Conservation (phyloP, 2,888 invertebrate genomes). For the Chironomus riparius region DNA sequence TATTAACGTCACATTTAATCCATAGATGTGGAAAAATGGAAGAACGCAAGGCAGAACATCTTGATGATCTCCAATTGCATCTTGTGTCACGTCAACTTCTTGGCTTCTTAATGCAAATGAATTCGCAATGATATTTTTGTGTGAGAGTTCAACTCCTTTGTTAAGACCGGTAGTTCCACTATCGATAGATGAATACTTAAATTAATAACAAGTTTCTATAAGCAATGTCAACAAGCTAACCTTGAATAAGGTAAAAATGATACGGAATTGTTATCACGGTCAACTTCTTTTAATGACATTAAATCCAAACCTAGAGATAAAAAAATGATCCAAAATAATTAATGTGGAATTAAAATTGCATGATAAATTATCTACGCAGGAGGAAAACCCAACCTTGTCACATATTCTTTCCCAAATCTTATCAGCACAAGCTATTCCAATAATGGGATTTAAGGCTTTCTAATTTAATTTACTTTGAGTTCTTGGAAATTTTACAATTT, state of each 20-base stretch:
- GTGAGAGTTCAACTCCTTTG: slow-evolving; percentile 62
- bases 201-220: not conserved
- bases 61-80: slow-evolving; percentile 44
- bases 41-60: slow-evolving; percentile 58
- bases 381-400: not conserved
- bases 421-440: not conserved
- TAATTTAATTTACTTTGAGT: no score
- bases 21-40: slow-evolving; percentile 79
- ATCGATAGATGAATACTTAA: not conserved
- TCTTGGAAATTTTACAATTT: no score
- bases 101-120: slow-evolving; percentile 38
- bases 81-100: slow-evolving; percentile 6
- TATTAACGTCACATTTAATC: slow-evolving; percentile 52
- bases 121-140: slow-evolving; percentile 41
- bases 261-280: slow-evolving; percentile 47
- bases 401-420: not conserved
- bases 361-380: not conserved
- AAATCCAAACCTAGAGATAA: slow-evolving; percentile 41
- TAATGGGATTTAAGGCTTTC: not conserved
- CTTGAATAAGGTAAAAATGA: slow-evolving; percentile 67
- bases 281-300: slow-evolving; percentile 42
- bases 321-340: not conserved
- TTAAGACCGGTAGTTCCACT: slow-evolving; percentile 66
- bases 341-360: not conserved
- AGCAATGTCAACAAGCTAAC: not conserved